These are phyloP conservation scores for Acipenser oxyrinchus DNA, from an alignment of 2,797 vertebrate genomes.

Conservation along the genomic window DNA sequence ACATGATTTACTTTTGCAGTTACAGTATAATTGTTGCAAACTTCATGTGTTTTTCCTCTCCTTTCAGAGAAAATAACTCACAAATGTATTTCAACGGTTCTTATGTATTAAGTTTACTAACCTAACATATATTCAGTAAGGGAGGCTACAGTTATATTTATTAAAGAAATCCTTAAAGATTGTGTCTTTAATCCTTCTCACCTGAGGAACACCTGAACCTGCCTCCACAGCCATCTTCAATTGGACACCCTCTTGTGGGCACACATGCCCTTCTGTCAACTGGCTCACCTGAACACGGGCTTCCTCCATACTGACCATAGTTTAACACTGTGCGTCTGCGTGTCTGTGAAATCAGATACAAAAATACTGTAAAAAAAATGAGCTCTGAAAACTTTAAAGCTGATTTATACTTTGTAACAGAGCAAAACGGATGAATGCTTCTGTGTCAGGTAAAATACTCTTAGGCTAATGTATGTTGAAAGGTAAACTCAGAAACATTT, in stretches of 20 bases:
- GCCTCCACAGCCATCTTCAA: conserved; percentile 68
- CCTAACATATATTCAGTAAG: too few species aligned
- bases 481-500: neutral
- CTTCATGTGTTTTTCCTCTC: too few species aligned
- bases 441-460: too few species aligned
- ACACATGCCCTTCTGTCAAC: conserved; percentile 60
- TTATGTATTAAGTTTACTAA: too few species aligned
- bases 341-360: conserved; percentile 51
- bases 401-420: neutral
- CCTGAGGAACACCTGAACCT: conserved; percentile 83
- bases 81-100: too few species aligned
- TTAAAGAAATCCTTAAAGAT: neutral
- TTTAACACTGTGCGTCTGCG: conserved; percentile 56
- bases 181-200: conserved; percentile 27
- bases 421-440: too few species aligned
- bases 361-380: neutral
- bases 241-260: conserved; percentile 64
- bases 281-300: conserved; percentile 60
- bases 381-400: neutral
- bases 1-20: too few species aligned
- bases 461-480: neutral
- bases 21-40: too few species aligned
- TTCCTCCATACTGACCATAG: conserved; percentile 75
- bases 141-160: too few species aligned
- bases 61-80: too few species aligned